Conservation (phyloP, 2,888 invertebrate species). For the Stegophylla sp. region DNA sequence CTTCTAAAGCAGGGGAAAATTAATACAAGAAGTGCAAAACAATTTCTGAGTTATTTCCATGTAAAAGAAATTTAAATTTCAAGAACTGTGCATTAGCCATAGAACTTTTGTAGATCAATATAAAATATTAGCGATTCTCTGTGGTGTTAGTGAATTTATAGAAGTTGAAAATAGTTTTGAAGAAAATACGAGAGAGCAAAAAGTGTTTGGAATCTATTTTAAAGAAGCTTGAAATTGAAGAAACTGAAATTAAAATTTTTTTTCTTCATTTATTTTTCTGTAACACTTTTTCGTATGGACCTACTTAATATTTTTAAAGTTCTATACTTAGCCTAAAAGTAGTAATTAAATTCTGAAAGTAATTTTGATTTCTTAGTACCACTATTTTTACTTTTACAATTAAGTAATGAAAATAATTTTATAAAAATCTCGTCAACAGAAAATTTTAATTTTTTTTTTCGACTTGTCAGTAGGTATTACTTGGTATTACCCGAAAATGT, state of each 20-base stretch:
- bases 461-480: no score
- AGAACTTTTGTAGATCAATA: background rate
- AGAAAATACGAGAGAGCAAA: background rate
- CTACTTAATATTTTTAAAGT: no score
- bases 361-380: no score
- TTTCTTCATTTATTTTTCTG: no score
- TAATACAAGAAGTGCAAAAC: background rate
- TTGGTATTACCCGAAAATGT: no score
- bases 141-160: background rate
- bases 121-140: background rate
- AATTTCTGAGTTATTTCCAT: background rate
- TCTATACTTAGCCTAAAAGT: no score
- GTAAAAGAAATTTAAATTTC: background rate
- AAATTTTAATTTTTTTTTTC: no score
- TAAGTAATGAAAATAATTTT: no score
- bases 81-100: background rate
- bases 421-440: no score
- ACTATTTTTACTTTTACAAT: no score
- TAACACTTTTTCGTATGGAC: no score
- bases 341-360: no score
- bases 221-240: background rate
- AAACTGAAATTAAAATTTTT: background rate
- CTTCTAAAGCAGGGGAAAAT: conserved; percentile 4
- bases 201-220: background rate
- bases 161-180: background rate